phyloP scores from a whole-genome alignment of 1,140 invertebrate species.

The Papilio aristodemus region DNA sequence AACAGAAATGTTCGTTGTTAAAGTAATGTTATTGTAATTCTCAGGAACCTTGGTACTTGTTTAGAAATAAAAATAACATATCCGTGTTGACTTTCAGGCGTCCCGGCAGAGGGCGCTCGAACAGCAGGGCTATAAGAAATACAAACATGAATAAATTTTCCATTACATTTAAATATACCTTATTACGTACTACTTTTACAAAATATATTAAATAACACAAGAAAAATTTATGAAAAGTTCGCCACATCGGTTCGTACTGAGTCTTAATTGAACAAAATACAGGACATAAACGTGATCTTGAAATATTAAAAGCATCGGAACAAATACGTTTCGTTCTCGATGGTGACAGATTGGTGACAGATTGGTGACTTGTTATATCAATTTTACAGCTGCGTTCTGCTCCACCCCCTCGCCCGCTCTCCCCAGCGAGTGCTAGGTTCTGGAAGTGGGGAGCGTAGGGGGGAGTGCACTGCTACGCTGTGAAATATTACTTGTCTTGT shows the following conservation, averaged over 20 bases:
- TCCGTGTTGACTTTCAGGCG: background rate
- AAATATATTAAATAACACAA: background rate
- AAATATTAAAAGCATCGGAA: background rate
- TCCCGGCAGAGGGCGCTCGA: background rate
- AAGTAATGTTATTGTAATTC: too few relatives aligned
- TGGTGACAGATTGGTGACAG: background rate
- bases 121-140: background rate
- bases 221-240: too few relatives aligned
- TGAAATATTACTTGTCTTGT: slow-evolving; percentile 26
- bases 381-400: background rate
- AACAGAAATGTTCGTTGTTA: too few relatives aligned
- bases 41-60: too few relatives aligned
- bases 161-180: slow-evolving; percentile 7
- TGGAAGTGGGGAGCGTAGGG: background rate
- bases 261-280: background rate
- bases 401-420: background rate
- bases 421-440: background rate
- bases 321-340: background rate
- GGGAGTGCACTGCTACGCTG: background rate
- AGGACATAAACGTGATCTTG: background rate
- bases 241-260: too few relatives aligned
- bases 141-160: background rate
- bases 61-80: background rate
- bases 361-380: slow-evolving; percentile 18
- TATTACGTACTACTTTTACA: background rate